A percentile compares a stretch with the other conserved stretches of the same genome.
These are phyloP conservation scores for Malthinus seriepunctatus DNA, from an alignment of 2,888 invertebrate species.

Conservation along the genomic window DNA sequence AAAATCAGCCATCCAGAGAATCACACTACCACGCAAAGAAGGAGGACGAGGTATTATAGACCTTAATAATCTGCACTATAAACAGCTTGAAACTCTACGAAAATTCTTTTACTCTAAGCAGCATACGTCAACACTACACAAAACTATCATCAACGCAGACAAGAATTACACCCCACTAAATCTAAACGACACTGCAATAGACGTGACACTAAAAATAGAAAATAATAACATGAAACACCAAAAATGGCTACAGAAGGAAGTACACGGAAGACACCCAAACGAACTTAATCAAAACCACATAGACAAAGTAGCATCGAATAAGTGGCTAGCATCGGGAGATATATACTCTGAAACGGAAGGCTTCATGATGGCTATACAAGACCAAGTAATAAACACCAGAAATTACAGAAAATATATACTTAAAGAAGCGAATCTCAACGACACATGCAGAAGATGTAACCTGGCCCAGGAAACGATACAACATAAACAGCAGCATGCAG, in stretches of 20 bases:
- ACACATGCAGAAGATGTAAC: no score
- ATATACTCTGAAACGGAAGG: constrained; percentile 29
- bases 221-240: no score
- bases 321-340: no score
- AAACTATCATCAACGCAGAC: no score
- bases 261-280: constrained; percentile 16
- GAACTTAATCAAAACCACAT: constrained; percentile 15
- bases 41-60: neutral
- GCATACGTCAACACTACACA: no score
- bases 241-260: constrained; percentile 11
- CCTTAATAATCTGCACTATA: neutral
- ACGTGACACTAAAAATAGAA: no score
- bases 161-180: no score
- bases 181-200: no score
- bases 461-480: no score
- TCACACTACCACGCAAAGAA: neutral
- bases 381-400: constrained; percentile 7
- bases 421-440: neutral
- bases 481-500: no score
- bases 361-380: constrained; percentile 18
- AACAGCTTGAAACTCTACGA: no score
- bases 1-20: neutral
- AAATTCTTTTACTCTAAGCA: no score
- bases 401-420: neutral
- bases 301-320: constrained; percentile 23